A percentile compares a stretch with the other conserved stretches of the same genome.
phyloP scores from a whole-genome alignment of 1,140 invertebrate species.

The Drosophila arizonae region DNA sequence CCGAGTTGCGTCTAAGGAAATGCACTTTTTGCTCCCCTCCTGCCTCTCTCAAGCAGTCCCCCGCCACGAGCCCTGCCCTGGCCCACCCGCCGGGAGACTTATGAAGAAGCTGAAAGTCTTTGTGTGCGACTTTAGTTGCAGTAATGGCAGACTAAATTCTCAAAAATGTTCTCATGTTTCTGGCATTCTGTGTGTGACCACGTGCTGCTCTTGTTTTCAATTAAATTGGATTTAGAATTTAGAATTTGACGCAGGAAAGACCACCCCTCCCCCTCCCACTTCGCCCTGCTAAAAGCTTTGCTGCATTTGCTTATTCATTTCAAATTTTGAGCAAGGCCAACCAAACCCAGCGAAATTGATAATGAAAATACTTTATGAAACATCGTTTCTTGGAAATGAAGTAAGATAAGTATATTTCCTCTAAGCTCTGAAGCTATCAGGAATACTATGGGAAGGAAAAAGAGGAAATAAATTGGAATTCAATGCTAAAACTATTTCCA shows the following conservation, averaged over 20 bases:
- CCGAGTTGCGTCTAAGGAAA: slow-evolving; percentile 47
- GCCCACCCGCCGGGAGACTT: slow-evolving; percentile 11
- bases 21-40: slow-evolving; percentile 36
- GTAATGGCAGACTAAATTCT: slow-evolving; percentile 47
- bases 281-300: slow-evolving; percentile 13
- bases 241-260: slow-evolving; percentile 1
- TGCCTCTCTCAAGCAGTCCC: background rate
- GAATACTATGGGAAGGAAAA: too few species aligned
- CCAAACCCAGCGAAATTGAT: too few species aligned
- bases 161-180: slow-evolving; percentile 29
- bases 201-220: slow-evolving; percentile 54
- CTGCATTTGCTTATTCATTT: slow-evolving; percentile 1
- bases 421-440: too few species aligned
- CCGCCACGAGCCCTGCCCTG: background rate
- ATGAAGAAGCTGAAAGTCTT: slow-evolving; percentile 29
- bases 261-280: background rate
- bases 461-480: too few species aligned
- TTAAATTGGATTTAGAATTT: slow-evolving; percentile 54
- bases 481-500: too few species aligned
- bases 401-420: background rate
- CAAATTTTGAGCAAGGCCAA: background rate
- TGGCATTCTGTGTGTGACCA: slow-evolving; percentile 29
- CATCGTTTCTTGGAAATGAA: background rate
- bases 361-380: background rate
- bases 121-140: slow-evolving; percentile 47